phyloP scores from a whole-genome alignment of 2,797 vertebrate genomes.

The Agapornis canus region DNA sequence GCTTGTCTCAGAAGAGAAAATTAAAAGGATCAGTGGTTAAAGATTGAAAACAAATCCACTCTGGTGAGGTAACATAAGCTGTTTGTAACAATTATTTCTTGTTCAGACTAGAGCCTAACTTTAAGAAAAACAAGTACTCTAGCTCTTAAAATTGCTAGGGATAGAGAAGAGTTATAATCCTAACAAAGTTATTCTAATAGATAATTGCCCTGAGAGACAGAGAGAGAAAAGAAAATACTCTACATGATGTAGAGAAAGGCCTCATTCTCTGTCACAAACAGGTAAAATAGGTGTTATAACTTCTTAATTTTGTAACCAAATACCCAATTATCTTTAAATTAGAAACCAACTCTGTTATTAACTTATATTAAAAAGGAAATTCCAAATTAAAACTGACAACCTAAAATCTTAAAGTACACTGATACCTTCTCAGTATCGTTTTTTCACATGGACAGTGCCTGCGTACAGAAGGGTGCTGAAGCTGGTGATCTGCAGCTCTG shows the following conservation, averaged over 20 bases:
- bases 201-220: not conserved
- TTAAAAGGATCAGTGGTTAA: not conserved
- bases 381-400: not conserved
- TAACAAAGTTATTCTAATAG: not conserved
- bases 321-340: not conserved
- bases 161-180: not conserved
- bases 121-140: not conserved
- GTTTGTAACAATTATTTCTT: not conserved
- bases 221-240: not conserved
- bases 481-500: not conserved
- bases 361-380: not conserved
- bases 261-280: not conserved
- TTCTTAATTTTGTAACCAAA: not conserved
- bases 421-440: not conserved
- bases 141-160: not conserved
- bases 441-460: not conserved
- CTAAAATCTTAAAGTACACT: not conserved
- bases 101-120: not conserved
- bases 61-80: not conserved
- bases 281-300: not conserved
- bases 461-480: not conserved
- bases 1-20: not conserved
- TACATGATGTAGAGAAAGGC: not conserved
- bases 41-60: accelerated
- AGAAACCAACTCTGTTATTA: not conserved